Conservation (phyloP, 2,888 invertebrate genomes). For the Mimas tiliae region DNA sequence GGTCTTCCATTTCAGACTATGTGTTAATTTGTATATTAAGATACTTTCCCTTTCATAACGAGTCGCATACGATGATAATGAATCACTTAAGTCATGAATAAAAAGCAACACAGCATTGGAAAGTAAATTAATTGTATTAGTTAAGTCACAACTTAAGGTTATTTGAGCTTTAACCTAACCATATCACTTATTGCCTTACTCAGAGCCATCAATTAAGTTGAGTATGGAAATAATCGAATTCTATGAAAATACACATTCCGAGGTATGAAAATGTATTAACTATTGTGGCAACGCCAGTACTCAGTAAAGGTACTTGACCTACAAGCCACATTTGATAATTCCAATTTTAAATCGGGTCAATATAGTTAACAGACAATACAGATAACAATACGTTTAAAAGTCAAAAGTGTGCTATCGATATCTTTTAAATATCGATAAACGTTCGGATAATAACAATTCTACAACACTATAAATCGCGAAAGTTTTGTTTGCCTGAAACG, state of each 20-base stretch:
- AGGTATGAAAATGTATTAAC: background rate
- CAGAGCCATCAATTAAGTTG: too few relatives aligned
- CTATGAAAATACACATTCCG: background rate
- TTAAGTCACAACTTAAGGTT: too few relatives aligned
- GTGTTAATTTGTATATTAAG: background rate
- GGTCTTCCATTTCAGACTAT: too few relatives aligned
- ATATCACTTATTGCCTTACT: too few relatives aligned
- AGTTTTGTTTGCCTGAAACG: constrained; percentile 38
- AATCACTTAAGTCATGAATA: background rate
- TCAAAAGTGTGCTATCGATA: background rate
- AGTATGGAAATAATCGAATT: too few relatives aligned
- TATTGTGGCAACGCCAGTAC: background rate
- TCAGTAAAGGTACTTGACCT: background rate
- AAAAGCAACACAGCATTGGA: background rate
- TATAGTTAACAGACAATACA: background rate
- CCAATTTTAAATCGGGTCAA: constrained; percentile 5
- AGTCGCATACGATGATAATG: background rate
- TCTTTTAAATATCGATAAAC: constrained; percentile 12
- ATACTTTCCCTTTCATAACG: constrained; percentile 10
- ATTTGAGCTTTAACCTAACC: too few relatives aligned
- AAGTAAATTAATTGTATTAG: too few relatives aligned
- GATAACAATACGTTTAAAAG: background rate
- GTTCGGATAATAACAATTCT: background rate
- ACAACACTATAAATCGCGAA: constrained; percentile 35
- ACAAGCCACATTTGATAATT: background rate